Percentiles rank a stretch among this genome's conserved stretches.
Conservation (phyloP, 1,140 invertebrate genomes). For the Meloidogyne exigua region DNA sequence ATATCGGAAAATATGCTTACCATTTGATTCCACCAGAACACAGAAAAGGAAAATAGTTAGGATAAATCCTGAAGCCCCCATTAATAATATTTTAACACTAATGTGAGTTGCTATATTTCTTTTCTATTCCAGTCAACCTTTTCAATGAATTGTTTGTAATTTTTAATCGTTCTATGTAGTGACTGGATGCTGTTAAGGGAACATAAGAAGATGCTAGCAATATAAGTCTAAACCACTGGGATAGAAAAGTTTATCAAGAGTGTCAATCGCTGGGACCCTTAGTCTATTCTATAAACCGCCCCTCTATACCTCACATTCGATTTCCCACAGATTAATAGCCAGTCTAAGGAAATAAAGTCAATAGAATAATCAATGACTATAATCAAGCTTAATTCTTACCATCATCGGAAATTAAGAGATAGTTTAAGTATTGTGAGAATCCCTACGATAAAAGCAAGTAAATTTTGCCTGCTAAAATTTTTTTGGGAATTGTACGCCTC, state of each 20-base stretch:
- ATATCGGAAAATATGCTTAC: not conserved
- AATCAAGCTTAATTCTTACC: not conserved
- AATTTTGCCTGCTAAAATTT: not conserved
- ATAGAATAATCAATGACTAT: not conserved
- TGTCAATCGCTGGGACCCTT: not conserved
- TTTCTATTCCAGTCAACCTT: not conserved
- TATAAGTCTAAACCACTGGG: not conserved
- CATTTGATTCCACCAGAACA: not conserved
- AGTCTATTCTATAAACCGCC: not conserved
- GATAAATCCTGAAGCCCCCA: not conserved
- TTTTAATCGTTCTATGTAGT: not conserved
- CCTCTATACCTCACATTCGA: not conserved
- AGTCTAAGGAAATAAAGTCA: not conserved
- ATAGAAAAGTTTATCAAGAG: not conserved
- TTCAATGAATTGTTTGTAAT: not conserved
- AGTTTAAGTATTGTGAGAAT: not conserved
- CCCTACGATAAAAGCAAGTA: not conserved
- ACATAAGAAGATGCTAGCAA: not conserved
- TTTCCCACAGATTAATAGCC: not conserved
- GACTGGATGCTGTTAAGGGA: not conserved
- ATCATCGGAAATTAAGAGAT: not conserved
- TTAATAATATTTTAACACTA: not conserved
- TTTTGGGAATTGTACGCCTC: too few species aligned
- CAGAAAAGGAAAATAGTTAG: not conserved
- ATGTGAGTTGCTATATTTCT: too few species aligned